Percentiles rank a stretch among this genome's conserved stretches.
Evolutionary conservation across 1,140 invertebrate genomes (phyloP).

Genomic region (Macrosteles quadrilineatus): DNA sequence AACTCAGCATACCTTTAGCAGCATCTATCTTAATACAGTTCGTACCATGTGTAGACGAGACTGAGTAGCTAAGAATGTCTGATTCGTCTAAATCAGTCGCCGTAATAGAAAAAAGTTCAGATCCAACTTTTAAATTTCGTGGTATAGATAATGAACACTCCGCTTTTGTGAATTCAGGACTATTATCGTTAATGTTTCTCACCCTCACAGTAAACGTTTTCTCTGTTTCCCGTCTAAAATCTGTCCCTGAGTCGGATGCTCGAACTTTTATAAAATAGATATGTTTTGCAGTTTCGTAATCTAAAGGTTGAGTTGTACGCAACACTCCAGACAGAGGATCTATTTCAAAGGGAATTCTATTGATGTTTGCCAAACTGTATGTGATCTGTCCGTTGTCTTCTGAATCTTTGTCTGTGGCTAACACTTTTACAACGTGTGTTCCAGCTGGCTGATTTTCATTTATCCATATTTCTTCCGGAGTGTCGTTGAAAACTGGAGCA

Average conservation of each 20-base stretch:
- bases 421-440: constrained; percentile 75
- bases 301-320: constrained; percentile 75
- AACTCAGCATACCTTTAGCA: constrained; percentile 66
- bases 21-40: constrained; percentile 85
- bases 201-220: constrained; percentile 77
- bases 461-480: constrained; percentile 64
- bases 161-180: constrained; percentile 80
- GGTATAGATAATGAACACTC: constrained; percentile 83
- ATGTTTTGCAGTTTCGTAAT: constrained; percentile 87
- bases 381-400: constrained; percentile 94
- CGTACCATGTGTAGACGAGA: constrained; percentile 86
- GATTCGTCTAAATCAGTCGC: constrained; percentile 91
- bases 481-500: constrained; percentile 78
- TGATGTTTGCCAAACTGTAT: constrained; percentile 87
- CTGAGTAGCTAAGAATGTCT: constrained; percentile 82
- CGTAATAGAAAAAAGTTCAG: constrained; percentile 85
- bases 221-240: constrained; percentile 86
- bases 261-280: constrained; percentile 78
- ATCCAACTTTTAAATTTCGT: constrained; percentile 69
- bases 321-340: constrained; percentile 93
- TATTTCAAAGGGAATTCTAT: constrained; percentile 90
- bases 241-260: constrained; percentile 92
- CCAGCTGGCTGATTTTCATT: constrained; percentile 88
- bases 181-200: constrained; percentile 89
- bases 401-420: constrained; percentile 83